Conservation (phyloP, 2,888 invertebrate genomes). For the Willowsia nigromaculata region DNA sequence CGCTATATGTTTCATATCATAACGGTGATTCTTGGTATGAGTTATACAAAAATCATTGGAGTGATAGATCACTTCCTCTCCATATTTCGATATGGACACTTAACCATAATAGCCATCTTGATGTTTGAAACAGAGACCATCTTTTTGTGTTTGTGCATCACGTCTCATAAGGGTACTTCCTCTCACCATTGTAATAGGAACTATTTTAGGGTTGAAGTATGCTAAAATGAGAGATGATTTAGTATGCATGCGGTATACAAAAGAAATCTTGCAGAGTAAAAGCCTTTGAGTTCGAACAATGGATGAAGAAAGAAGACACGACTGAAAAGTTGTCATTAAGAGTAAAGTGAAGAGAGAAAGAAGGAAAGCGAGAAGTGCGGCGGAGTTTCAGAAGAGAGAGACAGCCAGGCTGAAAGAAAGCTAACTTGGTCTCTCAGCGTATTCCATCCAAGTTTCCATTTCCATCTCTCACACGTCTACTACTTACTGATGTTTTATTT, state of each 20-base stretch:
- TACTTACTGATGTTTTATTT: slow-evolving; percentile 47
- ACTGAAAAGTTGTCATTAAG: slow-evolving; percentile 65
- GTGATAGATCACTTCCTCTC: slow-evolving; percentile 65
- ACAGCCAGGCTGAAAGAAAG: slow-evolving; percentile 5
- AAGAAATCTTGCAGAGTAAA: slow-evolving; percentile 56
- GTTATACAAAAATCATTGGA: neutral
- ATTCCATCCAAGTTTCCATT: slow-evolving; percentile 6
- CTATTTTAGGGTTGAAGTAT: slow-evolving; percentile 48
- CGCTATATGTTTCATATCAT: neutral
- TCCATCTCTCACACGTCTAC: neutral
- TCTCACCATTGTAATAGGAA: slow-evolving; percentile 24
- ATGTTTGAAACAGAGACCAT: slow-evolving; percentile 44
- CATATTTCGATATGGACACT: slow-evolving; percentile 65
- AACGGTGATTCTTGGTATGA: neutral
- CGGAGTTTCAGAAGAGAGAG: neutral
- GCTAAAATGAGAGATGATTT: slow-evolving; percentile 60
- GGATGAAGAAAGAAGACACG: slow-evolving; percentile 36
- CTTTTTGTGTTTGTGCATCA: slow-evolving; percentile 36
- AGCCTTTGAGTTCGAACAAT: slow-evolving; percentile 60
- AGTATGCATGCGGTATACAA: slow-evolving; percentile 58
- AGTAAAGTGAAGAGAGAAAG: slow-evolving; percentile 30
- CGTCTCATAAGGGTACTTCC: slow-evolving; percentile 59
- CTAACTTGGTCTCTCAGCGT: slow-evolving; percentile 47
- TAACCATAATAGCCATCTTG: slow-evolving; percentile 50
- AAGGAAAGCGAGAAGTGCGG: slow-evolving; percentile 8